Evolutionary conservation across 2,888 invertebrate genomes (phyloP).

Genomic region (Anthophora plumipes): DNA sequence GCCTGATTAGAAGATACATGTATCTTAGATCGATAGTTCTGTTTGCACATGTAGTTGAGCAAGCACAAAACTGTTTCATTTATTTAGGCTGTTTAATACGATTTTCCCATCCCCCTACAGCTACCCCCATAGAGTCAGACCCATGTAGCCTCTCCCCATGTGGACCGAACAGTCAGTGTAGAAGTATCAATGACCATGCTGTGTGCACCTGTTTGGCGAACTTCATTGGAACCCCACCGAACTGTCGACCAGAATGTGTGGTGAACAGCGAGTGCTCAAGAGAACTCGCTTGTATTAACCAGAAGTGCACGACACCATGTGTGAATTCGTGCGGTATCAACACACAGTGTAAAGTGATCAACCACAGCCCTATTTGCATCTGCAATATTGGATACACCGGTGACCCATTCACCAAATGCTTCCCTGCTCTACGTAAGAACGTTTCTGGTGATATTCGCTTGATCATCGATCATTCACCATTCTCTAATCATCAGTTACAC

Average conservation of each 20-base stretch:
- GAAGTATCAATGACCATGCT: slow-evolving; percentile 88
- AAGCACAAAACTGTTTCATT: not conserved
- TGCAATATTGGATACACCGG: slow-evolving; percentile 93
- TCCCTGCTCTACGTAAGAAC: slow-evolving; percentile 84
- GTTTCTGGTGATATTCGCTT: slow-evolving; percentile 61
- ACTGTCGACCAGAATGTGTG: slow-evolving; percentile 93
- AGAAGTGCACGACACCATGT: slow-evolving; percentile 93
- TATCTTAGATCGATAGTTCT: not conserved
- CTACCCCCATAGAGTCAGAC: slow-evolving; percentile 55
- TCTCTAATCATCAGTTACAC: no score
- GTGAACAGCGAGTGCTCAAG: slow-evolving; percentile 92
- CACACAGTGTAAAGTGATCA: slow-evolving; percentile 92
- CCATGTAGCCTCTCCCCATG: slow-evolving; percentile 87
- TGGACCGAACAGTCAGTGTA: slow-evolving; percentile 93
- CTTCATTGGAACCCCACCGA: slow-evolving; percentile 92
- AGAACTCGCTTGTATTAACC: slow-evolving; percentile 91
- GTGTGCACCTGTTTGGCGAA: slow-evolving; percentile 92
- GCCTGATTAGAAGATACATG: not conserved
- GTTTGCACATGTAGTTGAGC: not conserved
- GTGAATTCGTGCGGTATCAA: slow-evolving; percentile 91
- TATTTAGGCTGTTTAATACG: slow-evolving; percentile 26
- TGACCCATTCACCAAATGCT: slow-evolving; percentile 89
- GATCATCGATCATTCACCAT: slow-evolving; percentile 18
- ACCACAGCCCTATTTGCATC: slow-evolving; percentile 92
- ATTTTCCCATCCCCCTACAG: slow-evolving; percentile 55